Base-by-base conservation (phyloP, 1,140 invertebrate species). In the Melitaea cinxia region DNA sequence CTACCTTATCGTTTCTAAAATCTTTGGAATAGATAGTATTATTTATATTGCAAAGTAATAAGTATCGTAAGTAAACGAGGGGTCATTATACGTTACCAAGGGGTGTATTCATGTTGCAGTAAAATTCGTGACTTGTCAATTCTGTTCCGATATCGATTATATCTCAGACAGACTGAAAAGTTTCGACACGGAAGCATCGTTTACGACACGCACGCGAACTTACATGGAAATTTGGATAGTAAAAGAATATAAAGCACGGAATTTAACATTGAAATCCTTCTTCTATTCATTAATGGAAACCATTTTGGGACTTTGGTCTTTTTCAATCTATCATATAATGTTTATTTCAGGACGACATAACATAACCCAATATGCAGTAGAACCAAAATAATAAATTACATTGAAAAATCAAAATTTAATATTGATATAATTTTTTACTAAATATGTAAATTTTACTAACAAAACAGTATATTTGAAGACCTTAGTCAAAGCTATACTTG, bases 161-260 rank as follows among this genome's bases (percentile, higher is more conserved):
- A 87, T 86, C 82, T 87, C 73, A 83, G 73, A 82, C 81, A 74
- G 78, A 78, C 75, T 79, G 80, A 83, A 86, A 87, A 84, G 66
- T 87, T 85, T 78, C 72, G 65, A 81, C 83, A 89, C 81, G 84
- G 75, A 87, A 82, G 77, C 75, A 75, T 77, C 68, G 70, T 72
- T 47, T 21, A 47, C 42, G 17, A 47, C 42, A 83, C 78, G 77
- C 85, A 86, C 82, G 80, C 82, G 61, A 88, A 65, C 77, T 73
- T 77, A 73, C 75, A 80, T 80, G 70, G 75, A 79, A 81, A 83
- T 81, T 73, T 72, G 70, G 60, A 17, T 60, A 52, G 39, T 28
- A 39, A 60, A 55, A 66, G 49, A 75, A 68, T 54, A 67, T 68
- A 68, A 67, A 15, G 47, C 47, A 59, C 4, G 15, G 14, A n/a